Conservation (phyloP, 2,888 invertebrate genomes). For the Diabrotica balteata region DNA sequence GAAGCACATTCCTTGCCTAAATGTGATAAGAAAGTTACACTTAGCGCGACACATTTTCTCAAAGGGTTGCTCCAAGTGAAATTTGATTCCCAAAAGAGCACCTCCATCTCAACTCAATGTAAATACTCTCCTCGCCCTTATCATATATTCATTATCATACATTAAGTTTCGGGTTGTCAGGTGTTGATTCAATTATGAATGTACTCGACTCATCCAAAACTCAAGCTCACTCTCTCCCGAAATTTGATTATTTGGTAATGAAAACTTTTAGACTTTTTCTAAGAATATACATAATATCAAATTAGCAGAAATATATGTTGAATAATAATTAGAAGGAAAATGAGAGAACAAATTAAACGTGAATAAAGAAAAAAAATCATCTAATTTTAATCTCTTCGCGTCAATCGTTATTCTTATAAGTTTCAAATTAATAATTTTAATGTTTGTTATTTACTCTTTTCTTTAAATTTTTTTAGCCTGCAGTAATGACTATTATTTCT, state of each 20-base stretch:
- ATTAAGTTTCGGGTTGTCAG: conserved; percentile 51
- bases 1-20: conserved; percentile 7
- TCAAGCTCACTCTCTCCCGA: conserved; percentile 34
- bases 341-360: too few species aligned
- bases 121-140: conserved; percentile 55
- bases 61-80: conserved; percentile 57
- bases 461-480: too few species aligned
- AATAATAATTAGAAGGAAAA: too few species aligned
- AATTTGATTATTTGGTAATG: conserved; percentile 34
- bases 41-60: conserved; percentile 39
- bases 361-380: too few species aligned
- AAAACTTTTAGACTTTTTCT: not conserved
- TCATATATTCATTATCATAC: conserved; percentile 58
- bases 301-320: too few species aligned
- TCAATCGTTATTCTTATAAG: too few species aligned
- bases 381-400: too few species aligned
- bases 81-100: conserved; percentile 56
- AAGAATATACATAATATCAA: too few species aligned
- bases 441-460: too few species aligned
- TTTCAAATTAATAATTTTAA: too few species aligned
- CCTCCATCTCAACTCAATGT: conserved; percentile 51
- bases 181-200: conserved; percentile 49
- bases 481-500: too few species aligned
- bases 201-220: conserved; percentile 26
- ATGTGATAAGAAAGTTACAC: conserved; percentile 24